phyloP scores from a whole-genome alignment of 2,888 invertebrate genomes.

The Melanchra persicariae region DNA sequence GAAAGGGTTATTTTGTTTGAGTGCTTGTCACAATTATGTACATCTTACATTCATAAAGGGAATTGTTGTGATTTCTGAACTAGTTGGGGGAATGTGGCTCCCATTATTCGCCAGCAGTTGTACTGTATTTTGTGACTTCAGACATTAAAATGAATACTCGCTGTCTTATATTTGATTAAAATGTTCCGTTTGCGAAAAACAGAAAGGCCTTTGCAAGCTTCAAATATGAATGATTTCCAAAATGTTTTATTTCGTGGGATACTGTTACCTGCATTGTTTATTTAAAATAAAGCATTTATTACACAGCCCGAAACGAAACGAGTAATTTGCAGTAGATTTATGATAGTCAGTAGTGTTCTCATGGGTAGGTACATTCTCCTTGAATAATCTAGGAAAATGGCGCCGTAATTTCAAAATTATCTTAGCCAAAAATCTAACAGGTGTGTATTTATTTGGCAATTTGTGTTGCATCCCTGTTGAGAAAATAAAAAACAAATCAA shows the following conservation, averaged over 20 bases:
- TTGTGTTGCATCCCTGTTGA: no score
- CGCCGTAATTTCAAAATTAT: no score
- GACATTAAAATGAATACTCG: background rate
- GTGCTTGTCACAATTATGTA: conserved; percentile 19
- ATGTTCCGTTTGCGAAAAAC: background rate
- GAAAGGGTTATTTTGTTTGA: conserved; percentile 38
- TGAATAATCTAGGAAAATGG: no score
- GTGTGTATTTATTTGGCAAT: no score
- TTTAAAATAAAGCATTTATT: no score
- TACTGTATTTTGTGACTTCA: conserved; percentile 2
- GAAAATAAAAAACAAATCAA: no score
- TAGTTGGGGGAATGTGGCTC: background rate
- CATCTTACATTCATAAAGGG: conserved; percentile 15
- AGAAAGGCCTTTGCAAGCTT: background rate
- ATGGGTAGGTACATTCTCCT: no score
- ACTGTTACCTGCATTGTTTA: background rate
- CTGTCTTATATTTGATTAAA: conserved; percentile 6
- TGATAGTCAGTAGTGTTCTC: no score
- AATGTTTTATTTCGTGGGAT: no score
- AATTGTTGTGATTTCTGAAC: conserved; percentile 28
- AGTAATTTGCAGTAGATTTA: no score
- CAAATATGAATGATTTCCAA: background rate
- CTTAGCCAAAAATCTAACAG: no score
- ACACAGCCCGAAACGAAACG: no score
- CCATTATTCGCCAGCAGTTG: background rate